Percentiles rank a stretch among this genome's conserved stretches.
phyloP scores from a whole-genome alignment of 2,797 vertebrate genomes.

The Eleutherodactylus coqui region DNA sequence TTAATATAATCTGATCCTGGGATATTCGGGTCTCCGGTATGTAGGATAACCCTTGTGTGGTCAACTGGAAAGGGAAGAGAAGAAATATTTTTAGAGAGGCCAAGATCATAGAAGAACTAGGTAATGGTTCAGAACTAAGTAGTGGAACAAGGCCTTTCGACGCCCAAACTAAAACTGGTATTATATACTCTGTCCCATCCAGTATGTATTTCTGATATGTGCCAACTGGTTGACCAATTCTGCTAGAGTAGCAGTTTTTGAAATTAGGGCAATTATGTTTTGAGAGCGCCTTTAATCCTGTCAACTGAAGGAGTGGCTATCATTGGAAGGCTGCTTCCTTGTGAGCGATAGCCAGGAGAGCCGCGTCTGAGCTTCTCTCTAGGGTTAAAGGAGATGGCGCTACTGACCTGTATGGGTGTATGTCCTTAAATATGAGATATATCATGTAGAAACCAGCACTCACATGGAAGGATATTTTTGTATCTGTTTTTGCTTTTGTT shows the following conservation, averaged over 20 bases:
- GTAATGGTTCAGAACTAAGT: background rate
- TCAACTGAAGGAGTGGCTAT: background rate
- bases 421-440: background rate
- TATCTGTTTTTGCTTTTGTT: conserved; percentile 98
- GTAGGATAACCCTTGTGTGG: conserved; percentile 88
- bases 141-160: background rate
- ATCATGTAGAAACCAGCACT: conserved; percentile 68
- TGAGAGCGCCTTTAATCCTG: background rate
- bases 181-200: background rate
- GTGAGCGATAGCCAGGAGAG: no score
- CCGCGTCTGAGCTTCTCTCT: no score
- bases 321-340: background rate
- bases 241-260: no score
- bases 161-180: no score
- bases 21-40: conserved; percentile 78
- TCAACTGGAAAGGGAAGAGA: conserved; percentile 81
- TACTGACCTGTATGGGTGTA: background rate
- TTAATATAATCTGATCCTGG: conserved; percentile 96
- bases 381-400: no score
- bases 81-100: background rate
- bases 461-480: conserved; percentile 98
- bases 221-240: no score
- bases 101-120: background rate
- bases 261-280: background rate
- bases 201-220: no score